Evolutionary conservation across 2,797 vertebrate species (phyloP), one percentile per base, ranked within the genome.

Genomic region (Leptodactylus fallax): DNA sequence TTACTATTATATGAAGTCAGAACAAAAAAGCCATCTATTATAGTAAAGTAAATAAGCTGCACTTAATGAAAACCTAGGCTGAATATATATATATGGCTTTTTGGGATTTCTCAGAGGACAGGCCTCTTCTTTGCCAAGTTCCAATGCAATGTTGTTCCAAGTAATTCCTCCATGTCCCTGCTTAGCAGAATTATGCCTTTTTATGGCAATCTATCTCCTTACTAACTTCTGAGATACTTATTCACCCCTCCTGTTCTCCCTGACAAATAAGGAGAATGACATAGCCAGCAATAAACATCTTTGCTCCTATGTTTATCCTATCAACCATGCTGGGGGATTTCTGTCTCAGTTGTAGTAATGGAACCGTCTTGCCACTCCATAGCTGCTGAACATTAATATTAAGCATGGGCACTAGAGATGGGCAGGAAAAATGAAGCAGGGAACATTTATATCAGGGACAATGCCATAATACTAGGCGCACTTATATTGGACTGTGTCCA

Each of bases 191-290:
- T 83, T 78, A 93, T 96, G 95, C 94, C 95, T 95, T 95, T 96
- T 96, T 95, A 95, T 94, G 95, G 94, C 92, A 94, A 95, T 95
- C 92, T 94, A 87, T 92, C 92, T 90, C 85, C 0, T 51, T 10
- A 76, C 90, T 92, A 92, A n/a, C 90, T 91, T 65, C 90, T 93
- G 92, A 91, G 92, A 83, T 83, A 94, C 90, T 88, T 90, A 81
- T 91, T 93, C 85, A 4, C 91, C 92, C 49, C 94, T 93, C 87
- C 87, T 87, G 86, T 92, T 92, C 89, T 92, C 92, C 91, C 93
- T 6, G 93, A 95, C 94, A 94, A 96, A 95, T 94, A 94, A 90
- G 92, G 92, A 93, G 81, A 92, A 92, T 92, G 91, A 91, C 91
- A 92, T 71, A 85, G 90, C 67, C 0, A 90, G 90, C 27, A 92